Base-by-base conservation (phyloP, 2,113 vertebrate species). In the Rhinichthys klamathensis region DNA sequence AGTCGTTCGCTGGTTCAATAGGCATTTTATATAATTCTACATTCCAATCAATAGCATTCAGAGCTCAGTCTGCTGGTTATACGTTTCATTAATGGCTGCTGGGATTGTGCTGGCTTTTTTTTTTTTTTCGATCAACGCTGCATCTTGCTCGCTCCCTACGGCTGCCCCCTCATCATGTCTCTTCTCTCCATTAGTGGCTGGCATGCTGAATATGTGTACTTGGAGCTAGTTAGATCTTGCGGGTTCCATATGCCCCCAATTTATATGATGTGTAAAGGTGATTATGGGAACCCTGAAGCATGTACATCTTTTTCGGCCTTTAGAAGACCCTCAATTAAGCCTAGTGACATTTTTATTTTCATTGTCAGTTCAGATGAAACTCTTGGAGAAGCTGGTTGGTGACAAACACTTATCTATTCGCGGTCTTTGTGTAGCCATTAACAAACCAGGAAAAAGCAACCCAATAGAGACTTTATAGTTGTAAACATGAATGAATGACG, bases 21-120 rank as follows among this genome's bases (percentile, higher is more conserved):
- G 69, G 67, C 18, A 15, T 61, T 78, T 46, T 78, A 54, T 69
- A 73, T 85, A 83, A n/a, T 65, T 67, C 23, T 70, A 38, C 12
- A 12, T 41, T 9, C 9, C 56, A 77, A 78, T 88, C 84, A 79
- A 78, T 46, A 69, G 51, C 83, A 78, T 35, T 82, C 87, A 51
- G 67, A 8, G 38, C 78, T 85, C 54, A 44, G 61, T 46, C 79
- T 25, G 6, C 30, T 8, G 3, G 77, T 63, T 65, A 73, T 73
- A 76, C 2, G 54, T 13, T 82, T 78, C 74, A 85, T 85, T 79
- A 79, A 49, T n/a, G 30, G 23, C 15, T 41, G 49, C 63, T 49
- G 82, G 18, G 38, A 83, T 83, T 80, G 82, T 70, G 32, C 6
- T 58, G 46, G 84, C 67, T 85, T 54, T 83, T 15, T 18, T 85